These are phyloP conservation scores for Poecilia gillii DNA, from an alignment of 2,797 vertebrate species.

Conservation along the genomic window DNA sequence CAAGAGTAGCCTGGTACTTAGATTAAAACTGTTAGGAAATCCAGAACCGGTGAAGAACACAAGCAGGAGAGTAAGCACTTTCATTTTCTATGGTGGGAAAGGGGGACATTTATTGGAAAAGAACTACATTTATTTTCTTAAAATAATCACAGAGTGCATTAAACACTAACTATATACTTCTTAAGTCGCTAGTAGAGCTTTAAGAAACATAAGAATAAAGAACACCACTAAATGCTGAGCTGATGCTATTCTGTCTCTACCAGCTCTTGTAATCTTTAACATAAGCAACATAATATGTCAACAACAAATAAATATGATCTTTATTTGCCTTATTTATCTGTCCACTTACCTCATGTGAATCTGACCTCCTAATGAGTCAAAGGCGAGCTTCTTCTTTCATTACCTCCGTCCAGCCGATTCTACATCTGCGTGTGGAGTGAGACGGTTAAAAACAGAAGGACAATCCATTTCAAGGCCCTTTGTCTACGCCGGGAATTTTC, in stretches of 20 bases:
- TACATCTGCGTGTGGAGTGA: constrained; percentile 16
- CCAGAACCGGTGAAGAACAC: constrained; percentile 46
- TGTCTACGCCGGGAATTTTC: constrained; percentile 57
- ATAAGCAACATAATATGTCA: background rate
- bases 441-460: constrained; percentile 13
- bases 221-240: background rate
- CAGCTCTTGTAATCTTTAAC: background rate
- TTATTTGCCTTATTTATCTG: background rate
- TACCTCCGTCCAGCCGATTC: background rate
- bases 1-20: constrained; percentile 40
- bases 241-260: background rate
- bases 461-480: constrained; percentile 39
- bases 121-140: background rate
- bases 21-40: constrained; percentile 52
- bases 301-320: background rate
- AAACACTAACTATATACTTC: background rate
- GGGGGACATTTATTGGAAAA: background rate
- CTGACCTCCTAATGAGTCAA: constrained; percentile 28
- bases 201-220: background rate
- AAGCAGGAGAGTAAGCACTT: constrained; percentile 58
- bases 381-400: constrained; percentile 8
- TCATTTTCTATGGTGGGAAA: constrained; percentile 43
- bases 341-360: constrained; percentile 58
- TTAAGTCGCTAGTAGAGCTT: background rate
- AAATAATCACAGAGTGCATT: background rate